Percentiles rank a stretch among this genome's conserved stretches.
phyloP scores from a whole-genome alignment of 2,888 invertebrate genomes.

The Meiosimyza decipiens region DNA sequence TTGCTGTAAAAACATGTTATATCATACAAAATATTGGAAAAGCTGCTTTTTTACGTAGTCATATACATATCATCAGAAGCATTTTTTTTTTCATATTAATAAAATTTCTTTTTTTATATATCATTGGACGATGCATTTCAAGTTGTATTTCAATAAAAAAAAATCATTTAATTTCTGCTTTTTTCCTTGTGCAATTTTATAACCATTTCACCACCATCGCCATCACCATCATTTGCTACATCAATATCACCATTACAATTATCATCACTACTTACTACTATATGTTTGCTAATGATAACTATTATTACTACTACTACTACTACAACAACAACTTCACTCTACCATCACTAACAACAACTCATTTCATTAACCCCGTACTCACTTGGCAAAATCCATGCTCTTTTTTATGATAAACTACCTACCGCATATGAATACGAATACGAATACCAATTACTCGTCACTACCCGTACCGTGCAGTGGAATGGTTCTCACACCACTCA shows the following conservation, averaged over 20 bases:
- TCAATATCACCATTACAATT: conserved; percentile 16
- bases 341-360: conserved; percentile 44
- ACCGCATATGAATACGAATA: neutral
- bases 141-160: no score
- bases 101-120: neutral
- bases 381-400: conserved; percentile 24
- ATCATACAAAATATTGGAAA: no score
- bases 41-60: no score
- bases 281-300: conserved; percentile 28
- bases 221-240: conserved; percentile 27
- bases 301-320: conserved; percentile 31
- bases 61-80: neutral
- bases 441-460: conserved; percentile 23
- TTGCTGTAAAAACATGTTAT: no score
- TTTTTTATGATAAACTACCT: no score
- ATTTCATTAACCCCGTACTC: conserved; percentile 38
- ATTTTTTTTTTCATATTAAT: neutral
- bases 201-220: conserved; percentile 13
- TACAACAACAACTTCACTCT: conserved; percentile 43
- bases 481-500: conserved; percentile 65
- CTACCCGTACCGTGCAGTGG: conserved; percentile 56
- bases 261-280: conserved; percentile 11
- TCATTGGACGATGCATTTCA: no score
- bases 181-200: conserved; percentile 20
- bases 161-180: neutral